Evolutionary conservation across 2,888 invertebrate genomes (phyloP).

Genomic region (Leucozona laternaria): DNA sequence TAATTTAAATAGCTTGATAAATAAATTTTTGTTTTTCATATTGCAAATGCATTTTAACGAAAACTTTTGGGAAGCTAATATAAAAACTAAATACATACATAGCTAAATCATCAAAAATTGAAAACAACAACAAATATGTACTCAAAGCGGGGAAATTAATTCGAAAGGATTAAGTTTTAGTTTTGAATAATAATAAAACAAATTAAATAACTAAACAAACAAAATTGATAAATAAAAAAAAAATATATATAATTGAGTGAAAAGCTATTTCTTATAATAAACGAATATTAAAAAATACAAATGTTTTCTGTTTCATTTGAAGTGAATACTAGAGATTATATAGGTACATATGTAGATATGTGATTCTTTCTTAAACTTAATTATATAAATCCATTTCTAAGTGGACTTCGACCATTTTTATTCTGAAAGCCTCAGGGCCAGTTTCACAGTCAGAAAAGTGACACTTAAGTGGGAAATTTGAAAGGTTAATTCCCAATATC

Average conservation of each 20-base stretch:
- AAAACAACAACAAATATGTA: slow-evolving; percentile 22
- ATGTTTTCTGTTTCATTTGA: background rate
- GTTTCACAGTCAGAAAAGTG: too few species aligned
- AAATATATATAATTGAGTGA: slow-evolving; percentile 64
- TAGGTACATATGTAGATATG: too few species aligned
- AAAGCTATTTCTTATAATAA: slow-evolving; percentile 70
- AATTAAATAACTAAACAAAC: slow-evolving; percentile 4
- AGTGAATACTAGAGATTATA: too few species aligned
- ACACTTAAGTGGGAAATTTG: too few species aligned
- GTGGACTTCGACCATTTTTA: too few species aligned
- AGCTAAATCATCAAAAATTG: slow-evolving; percentile 57
- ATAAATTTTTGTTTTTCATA: slow-evolving; percentile 25
- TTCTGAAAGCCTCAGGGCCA: too few species aligned
- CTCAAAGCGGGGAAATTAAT: slow-evolving; percentile 34
- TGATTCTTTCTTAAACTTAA: too few species aligned
- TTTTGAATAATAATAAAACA: slow-evolving; percentile 42
- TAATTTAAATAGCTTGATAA: slow-evolving; percentile 48
- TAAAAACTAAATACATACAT: slow-evolving; percentile 7
- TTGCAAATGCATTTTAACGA: slow-evolving; percentile 67
- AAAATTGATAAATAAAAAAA: slow-evolving; percentile 23
- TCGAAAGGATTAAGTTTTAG: slow-evolving; percentile 53
- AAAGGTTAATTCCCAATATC: too few species aligned
- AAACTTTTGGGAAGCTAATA: slow-evolving; percentile 44
- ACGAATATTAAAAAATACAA: slow-evolving; percentile 54
- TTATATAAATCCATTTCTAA: too few species aligned